Evolutionary conservation across 2,797 vertebrate genomes (phyloP), one percentile per base, ranked within the genome.

Genomic region (Gorsachius magnificus): DNA sequence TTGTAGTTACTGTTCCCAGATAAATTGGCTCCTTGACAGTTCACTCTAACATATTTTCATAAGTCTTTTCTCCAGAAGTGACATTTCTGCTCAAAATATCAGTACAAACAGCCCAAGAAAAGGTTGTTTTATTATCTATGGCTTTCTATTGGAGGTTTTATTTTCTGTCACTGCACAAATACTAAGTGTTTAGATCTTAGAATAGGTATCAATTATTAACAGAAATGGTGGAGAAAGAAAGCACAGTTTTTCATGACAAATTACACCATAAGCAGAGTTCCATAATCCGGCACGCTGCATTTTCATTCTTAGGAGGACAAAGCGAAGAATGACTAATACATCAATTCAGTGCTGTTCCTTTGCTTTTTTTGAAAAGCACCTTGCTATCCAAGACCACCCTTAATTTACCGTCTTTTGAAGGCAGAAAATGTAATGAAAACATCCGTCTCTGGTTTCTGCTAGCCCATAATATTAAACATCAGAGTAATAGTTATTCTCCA

Each of bases 381-480:
- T 96, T 95, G 76, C 87, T 92, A 22, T 53, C 65, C 51, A 57
- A 50, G 82, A 88, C 82, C 87, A 91, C 77, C 65, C 72, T 88
- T 96, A 89, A 93, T 89, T 93, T 94, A 93, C 79, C 72, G 89
- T 78, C 26, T 86, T 92, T 74, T 68, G 76, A 71, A 92, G 94
- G 89, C 50, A 91, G 83, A 75, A 87, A 92, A 83, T 61, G 57
- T 91, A 96, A 96, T 91, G 84, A 94, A 95, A 96, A 87, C 87
- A 94, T 92, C 64, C 1, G 0, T 96, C 84, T 96, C 68, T 50
- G 53, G 41, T 89, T 96, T 92, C 78, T 43, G 36, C 64, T 85
- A 69, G 33, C 65, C 61, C 13, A 7, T 80, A 87, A 90, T 91
- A 91, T 63, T 87, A 82, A 92, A 75, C 57, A 86, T 69, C 70